These are phyloP conservation scores for Eutolmus rufibarbis DNA, from an alignment of 2,888 invertebrate species.

Conservation along the genomic window DNA sequence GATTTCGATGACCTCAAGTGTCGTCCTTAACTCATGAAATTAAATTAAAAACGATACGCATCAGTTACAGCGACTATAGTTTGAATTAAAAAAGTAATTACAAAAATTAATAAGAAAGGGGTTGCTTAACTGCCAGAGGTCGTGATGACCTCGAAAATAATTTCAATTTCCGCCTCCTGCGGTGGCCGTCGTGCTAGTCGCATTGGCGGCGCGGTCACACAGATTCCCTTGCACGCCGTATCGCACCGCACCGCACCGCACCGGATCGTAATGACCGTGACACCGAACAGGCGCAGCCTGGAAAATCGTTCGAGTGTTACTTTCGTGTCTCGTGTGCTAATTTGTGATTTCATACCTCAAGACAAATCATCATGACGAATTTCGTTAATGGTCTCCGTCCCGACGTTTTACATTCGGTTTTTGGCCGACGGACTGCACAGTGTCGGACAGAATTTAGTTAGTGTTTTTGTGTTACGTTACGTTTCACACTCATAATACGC, in stretches of 20 bases:
- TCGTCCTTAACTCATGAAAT: too few species aligned
- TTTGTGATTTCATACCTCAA: conserved; percentile 44
- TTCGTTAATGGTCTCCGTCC: conserved; percentile 5
- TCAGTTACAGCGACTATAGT: not conserved
- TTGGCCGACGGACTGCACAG: not conserved
- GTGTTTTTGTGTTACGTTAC: not conserved
- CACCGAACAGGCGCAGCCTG: not conserved
- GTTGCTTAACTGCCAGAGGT: not conserved
- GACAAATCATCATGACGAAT: conserved; percentile 43
- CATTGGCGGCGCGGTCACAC: not conserved
- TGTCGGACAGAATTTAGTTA: not conserved
- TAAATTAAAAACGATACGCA: too few species aligned
- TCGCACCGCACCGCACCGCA: not conserved
- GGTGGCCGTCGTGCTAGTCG: not conserved
- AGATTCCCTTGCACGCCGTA: not conserved
- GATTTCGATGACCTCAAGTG: too few species aligned
- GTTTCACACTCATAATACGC: not conserved
- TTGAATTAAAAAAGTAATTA: not conserved
- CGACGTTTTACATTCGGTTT: not conserved
- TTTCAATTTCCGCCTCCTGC: not conserved
- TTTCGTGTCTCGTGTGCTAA: conserved; percentile 36
- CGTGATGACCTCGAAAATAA: not conserved
- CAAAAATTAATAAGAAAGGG: not conserved
- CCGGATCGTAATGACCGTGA: not conserved
- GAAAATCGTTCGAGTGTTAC: conserved; percentile 34